Base-by-base conservation (phyloP, 2,888 invertebrate species). In the Lymantria monacha region DNA sequence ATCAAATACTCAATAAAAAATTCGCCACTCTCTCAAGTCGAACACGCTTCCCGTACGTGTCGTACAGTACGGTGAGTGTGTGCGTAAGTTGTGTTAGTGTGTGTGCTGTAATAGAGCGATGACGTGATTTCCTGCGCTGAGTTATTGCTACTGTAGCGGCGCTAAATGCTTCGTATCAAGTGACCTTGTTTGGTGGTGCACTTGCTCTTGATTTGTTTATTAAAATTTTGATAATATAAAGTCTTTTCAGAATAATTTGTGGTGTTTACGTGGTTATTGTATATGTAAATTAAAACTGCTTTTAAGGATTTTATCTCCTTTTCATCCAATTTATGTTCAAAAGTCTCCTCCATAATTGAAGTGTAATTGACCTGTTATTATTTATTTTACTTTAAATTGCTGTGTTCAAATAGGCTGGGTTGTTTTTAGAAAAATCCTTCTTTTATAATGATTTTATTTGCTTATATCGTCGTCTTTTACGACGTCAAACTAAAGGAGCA, bases 71-170 rank as follows among this genome's bases (percentile, higher is more conserved):
- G 61, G 46, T 33, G 57, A 7, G 49, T 13, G 31, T 36, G 52
- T 42, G 59, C 44, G 51, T 71, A 78, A 74, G 79, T 81, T 33
- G 52, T 43, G 59, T 46, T 49, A 70, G 79, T 74, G 79, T 81
- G 80, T 66, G 83, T 72, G 61, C 80, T 81, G 90, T 91, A 91
- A 91, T 90, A 89, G 90, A 91, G 88, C 90, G 91, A 88, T 90
- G 91, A 91, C 91, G 91, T 91, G 91, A 91, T 91, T 91, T 89
- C 89, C 89, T 87, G 87, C 83, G 88, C 85, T 88, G 90, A 89
- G 91, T 90, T 91, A 91, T 89, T 89, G 90, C 90, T 87, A 89
- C 91, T 89, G 90, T 89, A 82, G 84, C 83, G 84, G 83, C 87
- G 88, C 89, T 90, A 86, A 88, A 87, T 83, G 87, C 72, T 81